Evolutionary conservation across 37 sponge, comb jelly and placozoan species (phyloP).

Genomic region (Halichondria panicea): DNA sequence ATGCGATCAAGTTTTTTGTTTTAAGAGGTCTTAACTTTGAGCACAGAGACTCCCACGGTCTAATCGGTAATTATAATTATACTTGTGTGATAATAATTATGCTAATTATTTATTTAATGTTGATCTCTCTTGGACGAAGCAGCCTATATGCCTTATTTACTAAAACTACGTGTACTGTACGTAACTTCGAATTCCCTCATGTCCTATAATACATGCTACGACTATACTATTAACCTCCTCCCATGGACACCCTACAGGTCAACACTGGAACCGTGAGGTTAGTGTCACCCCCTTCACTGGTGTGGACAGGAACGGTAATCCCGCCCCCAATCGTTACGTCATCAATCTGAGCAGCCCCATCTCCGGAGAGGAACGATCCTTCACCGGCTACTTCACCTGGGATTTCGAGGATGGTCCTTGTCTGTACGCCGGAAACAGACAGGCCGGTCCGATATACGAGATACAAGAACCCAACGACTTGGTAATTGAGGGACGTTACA

Average conservation of each 20-base stretch:
- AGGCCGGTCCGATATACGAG: slow-evolving; percentile 45
- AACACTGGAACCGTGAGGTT: slow-evolving; percentile 79
- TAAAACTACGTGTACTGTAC: too few relatives aligned
- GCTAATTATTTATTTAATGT: neutral
- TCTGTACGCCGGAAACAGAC: slow-evolving; percentile 56
- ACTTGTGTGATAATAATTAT: too few relatives aligned
- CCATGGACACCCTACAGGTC: slow-evolving; percentile 38
- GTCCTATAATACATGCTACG: neutral
- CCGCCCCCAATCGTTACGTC: neutral
- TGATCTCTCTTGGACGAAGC: neutral
- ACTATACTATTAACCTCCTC: neutral
- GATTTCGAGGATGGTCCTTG: slow-evolving; percentile 20
- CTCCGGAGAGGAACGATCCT: slow-evolving; percentile 6
- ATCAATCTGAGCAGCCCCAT: slow-evolving; percentile 7
- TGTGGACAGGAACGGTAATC: neutral
- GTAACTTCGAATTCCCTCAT: too few relatives aligned
- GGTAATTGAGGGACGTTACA: slow-evolving; percentile 58
- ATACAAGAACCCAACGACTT: slow-evolving; percentile 6
- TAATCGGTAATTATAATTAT: slow-evolving; percentile 46
- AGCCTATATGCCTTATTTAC: too few relatives aligned
- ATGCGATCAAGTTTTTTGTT: slow-evolving; percentile 65
- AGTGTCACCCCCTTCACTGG: slow-evolving; percentile 30
- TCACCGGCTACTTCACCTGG: slow-evolving; percentile 57
- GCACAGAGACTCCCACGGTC: slow-evolving; percentile 65
- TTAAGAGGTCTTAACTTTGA: slow-evolving; percentile 62